These are phyloP conservation scores for Hydropsyche betteni DNA, from an alignment of 2,888 invertebrate genomes.

Conservation along the genomic window DNA sequence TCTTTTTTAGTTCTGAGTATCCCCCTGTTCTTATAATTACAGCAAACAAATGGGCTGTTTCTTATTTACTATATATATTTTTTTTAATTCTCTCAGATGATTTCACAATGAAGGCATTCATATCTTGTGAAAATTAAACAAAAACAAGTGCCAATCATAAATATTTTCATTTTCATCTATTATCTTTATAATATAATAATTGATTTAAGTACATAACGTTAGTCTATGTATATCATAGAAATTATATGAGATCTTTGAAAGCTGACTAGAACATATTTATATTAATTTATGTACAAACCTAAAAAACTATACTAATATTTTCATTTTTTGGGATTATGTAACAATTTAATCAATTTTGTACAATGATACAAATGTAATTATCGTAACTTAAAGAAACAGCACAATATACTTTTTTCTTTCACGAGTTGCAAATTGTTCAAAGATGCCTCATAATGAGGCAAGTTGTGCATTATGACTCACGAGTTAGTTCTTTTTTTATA, in stretches of 20 bases:
- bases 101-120: slow-evolving; percentile 47
- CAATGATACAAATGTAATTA: slow-evolving; percentile 50
- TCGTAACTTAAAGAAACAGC: slow-evolving; percentile 44
- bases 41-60: slow-evolving; percentile 30
- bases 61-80: slow-evolving; percentile 6
- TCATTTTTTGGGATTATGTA: slow-evolving; percentile 48
- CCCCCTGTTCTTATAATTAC: slow-evolving; percentile 37
- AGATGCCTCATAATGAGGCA: slow-evolving; percentile 45
- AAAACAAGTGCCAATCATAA: slow-evolving; percentile 47
- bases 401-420: slow-evolving; percentile 17
- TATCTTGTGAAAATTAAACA: slow-evolving; percentile 31
- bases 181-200: slow-evolving; percentile 49
- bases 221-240: slow-evolving; percentile 46
- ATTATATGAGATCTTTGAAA: slow-evolving; percentile 64
- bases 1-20: slow-evolving; percentile 57
- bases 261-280: slow-evolving; percentile 64
- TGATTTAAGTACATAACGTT: slow-evolving; percentile 50
- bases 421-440: slow-evolving; percentile 47
- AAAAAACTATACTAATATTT: slow-evolving; percentile 51
- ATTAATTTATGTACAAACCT: slow-evolving; percentile 52
- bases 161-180: slow-evolving; percentile 45
- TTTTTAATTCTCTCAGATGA: slow-evolving; percentile 17
- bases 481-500: slow-evolving; percentile 32
- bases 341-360: slow-evolving; percentile 51
- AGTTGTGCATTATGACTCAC: slow-evolving; percentile 46